Base-by-base conservation (phyloP, 2,888 invertebrate genomes). In the Ormyrus nitidulus region DNA sequence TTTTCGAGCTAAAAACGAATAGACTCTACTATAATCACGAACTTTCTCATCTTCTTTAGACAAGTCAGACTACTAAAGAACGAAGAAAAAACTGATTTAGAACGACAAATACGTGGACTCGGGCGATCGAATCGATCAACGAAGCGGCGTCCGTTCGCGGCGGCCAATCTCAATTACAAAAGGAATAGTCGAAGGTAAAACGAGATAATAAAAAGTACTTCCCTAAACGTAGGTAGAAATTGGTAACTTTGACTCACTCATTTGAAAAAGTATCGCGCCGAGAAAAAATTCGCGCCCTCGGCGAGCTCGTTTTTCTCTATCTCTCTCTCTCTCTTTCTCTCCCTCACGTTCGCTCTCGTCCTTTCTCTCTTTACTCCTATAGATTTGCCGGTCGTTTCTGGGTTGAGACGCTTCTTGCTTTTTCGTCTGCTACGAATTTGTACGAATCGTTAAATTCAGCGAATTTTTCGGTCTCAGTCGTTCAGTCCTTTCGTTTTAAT, bases 201-300 rank as follows among this genome's bases (percentile, higher is more conserved):
- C 86, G 86, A 88, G 86, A 87, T 86, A 88, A 89, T 88, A 86
- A 89, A 88, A 89, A 87, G 85, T 87, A 85, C 85, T 83, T 87
- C 86, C 85, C 86, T 89, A 86, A 89, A 89, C 88, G 85, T 89
- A 89, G 86, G 85, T 89, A 89, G 86, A 89, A 89, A 90, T 88
- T 89, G 90, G 89, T 89, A 90, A 90, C 89, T 90, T 89, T 88
- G 87, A 90, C 89, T 89, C 89, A 89, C 88, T 88, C 89, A 87
- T 88, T 81, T 88, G 88, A 88, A 88, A 81, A 89, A 88, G 86
- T 88, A 87, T 88, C 84, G 85, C 86, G 85, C 84, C 83, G 82
- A 83, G 77, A 84, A 49, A 34, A 70, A 77, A 66, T 65, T 71
- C 59, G 48, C 66, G 64, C 61, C 59, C 65, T 72, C 56, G 69